Evolutionary conservation across 2,888 invertebrate genomes (phyloP), one percentile per base, ranked within the genome.

Genomic region (Cyrtodaria siliqua): DNA sequence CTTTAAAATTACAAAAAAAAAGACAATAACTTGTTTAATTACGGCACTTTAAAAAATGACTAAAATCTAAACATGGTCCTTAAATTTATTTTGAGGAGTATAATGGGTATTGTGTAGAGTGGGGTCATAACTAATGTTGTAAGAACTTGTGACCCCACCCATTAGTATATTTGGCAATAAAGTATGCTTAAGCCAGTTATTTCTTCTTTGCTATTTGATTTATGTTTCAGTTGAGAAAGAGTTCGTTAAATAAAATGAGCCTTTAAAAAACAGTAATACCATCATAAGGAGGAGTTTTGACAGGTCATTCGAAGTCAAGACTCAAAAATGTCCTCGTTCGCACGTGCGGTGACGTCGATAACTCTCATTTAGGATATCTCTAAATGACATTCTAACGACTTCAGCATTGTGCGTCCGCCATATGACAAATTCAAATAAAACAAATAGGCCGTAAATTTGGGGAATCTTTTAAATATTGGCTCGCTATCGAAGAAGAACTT

Each of bases 271-370:
- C n/a, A 44, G 16, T 44, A 9, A 44, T 9, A 20, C 8, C 44
- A 9, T 9, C 16, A 44, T 44, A 9, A 44, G 16, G 16, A 6
- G 16, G 20, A 20, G 4, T 44, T 20, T 26, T 66, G 59, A 53
- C 47, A 72, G 59, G 33, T 44, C 47, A 60, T 12, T 50, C 3
- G 72, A 23, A 42, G 53, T 57, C 26, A 50, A 52, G 60, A 33
- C 55, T 33, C 50, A 27, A 59, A 44, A 53, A 24, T 14, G 68
- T 57, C 52, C 57, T 53, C 57, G 55, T 38, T 18, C 50, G 69
- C 77, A 78, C 77, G 77, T 78, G 77, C 64, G 29, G 18, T 42
- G 55, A 52, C 68, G 63, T 69, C 64, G 49, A 42, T 52, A 27
- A 14, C 57, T 47, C 67, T 67, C 70, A 61, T 61, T 62, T 66